Base-by-base conservation (phyloP, 2,888 invertebrate species). In the Trichacis sp. region DNA sequence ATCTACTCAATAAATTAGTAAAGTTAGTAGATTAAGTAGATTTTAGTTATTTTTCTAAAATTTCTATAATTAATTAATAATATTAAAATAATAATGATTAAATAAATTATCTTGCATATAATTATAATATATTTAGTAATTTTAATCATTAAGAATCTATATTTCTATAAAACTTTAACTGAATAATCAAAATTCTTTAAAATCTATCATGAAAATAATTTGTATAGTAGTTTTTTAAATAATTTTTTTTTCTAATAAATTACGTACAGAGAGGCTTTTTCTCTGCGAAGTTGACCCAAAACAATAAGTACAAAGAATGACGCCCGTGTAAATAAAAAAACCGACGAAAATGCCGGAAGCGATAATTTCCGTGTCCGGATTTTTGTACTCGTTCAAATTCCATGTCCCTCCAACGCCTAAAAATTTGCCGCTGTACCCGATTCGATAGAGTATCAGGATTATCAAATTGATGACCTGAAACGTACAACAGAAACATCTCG, bases 361-460 rank as follows among this genome's bases (percentile, higher is more conserved):
- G 0, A 95, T 91, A 68, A 95, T 94, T 87, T 95, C 95, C 14
- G 92, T 92, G 76, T 95, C 95, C 0, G 94, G 90, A 81, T 91
- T 93, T 86, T 94, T 94, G 81, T 93, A 93, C 82, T 95, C 94
- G 76, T 94, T 93, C 50, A 95, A 87, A 85, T 95, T 95, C 94
- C 95, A 95, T 14, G 94, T 94, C 56, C 94, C 95, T 45, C 95
- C 94, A 52, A 95, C 92, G 30, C 95, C 95, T 64, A 95, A 87
- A 82, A 95, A 95, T 79, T 91, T 90, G 1, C 95, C 95, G 12
- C 61, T 90, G 85, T 91, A 92, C 9, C 95, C 95, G 19, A 92
- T 91, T 64, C 95, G 89, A 85, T 95, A 95, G 6, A 95, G 86
- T 57, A 94, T 90, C 50, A 95, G 79, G 73, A 94, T 89, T 11